Base-by-base conservation (phyloP, 2,113 vertebrate genomes). In the Hypocryptadius cinnamomeus region DNA sequence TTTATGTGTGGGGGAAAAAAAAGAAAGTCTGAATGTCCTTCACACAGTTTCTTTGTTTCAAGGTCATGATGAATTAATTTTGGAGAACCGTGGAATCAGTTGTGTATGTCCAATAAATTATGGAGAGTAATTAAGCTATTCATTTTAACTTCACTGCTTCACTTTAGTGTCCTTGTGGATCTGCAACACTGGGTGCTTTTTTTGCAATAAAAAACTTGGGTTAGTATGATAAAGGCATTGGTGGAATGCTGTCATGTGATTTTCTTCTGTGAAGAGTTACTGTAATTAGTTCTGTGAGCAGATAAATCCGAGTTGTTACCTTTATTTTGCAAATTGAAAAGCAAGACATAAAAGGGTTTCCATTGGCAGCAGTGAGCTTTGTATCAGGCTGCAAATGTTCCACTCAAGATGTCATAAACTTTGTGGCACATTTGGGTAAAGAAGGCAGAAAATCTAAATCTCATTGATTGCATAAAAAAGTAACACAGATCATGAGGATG, bases 81-180 rank as follows among this genome's bases (percentile, higher is more conserved):
- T 87, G 65, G 61, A 95, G 50, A 86, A 51, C 78, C 65, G 47
- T 91, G 57, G 93, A 96, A 93, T 90, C 72, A 72, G 80, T 86
- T 96, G 74, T 71, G 74, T 73, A 90, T 94, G 88, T 94, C 93
- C 85, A 91, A 92, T 86, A 87, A 96, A 94, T 96, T 96, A 96
- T 63, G 57, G 78, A 68, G 77, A 65, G 64, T 93, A 97, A 95
- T 96, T 93, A 95, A 94, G 74, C 65, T 95, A 85, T 95, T 96
- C 64, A 81, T 94, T 96, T 94, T 80, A 86, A 59, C 91, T 85
- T 92, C 74, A 45, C 35, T 85, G 28, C 31, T 88, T 69, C 56
- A n/a, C 31, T 87, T 30, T 56, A 61, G 21, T 93, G 94, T 92
- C 93, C 92, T 95, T 95, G 89, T 79, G 83, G 66, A 53, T 90